Percentiles rank a stretch among this genome's conserved stretches.
Conservation (phyloP, 2,113 vertebrate species). For the Gyps fulvus region DNA sequence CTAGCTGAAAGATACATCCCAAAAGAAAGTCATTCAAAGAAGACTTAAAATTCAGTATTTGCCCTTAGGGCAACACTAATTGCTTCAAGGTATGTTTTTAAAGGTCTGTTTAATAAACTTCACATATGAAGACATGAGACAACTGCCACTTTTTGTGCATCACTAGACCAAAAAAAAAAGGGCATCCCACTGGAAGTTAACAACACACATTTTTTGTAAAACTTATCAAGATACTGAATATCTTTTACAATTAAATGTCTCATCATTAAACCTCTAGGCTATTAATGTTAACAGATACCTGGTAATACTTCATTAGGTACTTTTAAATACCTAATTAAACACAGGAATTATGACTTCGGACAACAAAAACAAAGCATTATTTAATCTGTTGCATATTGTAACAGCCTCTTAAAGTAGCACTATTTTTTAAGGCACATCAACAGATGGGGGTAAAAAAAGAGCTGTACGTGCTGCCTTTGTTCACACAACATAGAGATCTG, state of each 20-base stretch:
- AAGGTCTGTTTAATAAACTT: slow-evolving; percentile 36
- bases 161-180: slow-evolving; percentile 15
- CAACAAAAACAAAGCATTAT: not conserved
- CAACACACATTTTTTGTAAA: not conserved
- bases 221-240: not conserved
- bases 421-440: not conserved
- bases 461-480: fast-evolving
- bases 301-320: not conserved
- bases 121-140: slow-evolving; percentile 9
- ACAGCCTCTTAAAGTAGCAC: not conserved
- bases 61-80: not conserved
- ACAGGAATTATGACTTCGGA: not conserved
- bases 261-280: not conserved
- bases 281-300: not conserved
- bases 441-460: not conserved
- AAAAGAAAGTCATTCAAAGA: not conserved
- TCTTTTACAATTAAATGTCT: not conserved
- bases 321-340: not conserved
- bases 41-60: not conserved
- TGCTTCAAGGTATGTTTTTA: slow-evolving; percentile 28
- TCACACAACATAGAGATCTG: not conserved
- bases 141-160: not conserved
- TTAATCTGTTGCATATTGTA: not conserved
- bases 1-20: not conserved
- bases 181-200: not conserved